Evolutionary conservation across 2,797 vertebrate genomes (phyloP).

Genomic region (Gambelia wislizenii): DNA sequence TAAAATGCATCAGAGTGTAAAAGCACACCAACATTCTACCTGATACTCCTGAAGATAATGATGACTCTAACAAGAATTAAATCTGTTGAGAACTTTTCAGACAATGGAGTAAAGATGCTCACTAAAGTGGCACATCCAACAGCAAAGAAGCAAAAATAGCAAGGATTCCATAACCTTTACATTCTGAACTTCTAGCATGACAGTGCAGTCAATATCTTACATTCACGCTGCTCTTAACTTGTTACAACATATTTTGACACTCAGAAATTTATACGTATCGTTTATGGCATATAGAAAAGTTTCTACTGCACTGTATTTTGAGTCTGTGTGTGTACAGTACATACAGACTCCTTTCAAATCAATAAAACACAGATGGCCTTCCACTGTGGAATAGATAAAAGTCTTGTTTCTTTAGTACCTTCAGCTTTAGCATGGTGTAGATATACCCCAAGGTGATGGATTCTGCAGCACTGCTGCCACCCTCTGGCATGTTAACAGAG

Average conservation of each 20-base stretch:
- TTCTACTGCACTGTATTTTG: background rate
- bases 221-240: background rate
- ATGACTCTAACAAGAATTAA: conserved; percentile 12
- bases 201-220: background rate
- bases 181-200: conserved; percentile 1
- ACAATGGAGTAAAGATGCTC: background rate
- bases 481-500: conserved; percentile 18
- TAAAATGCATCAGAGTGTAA: conserved; percentile 7
- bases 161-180: background rate
- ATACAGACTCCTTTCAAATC: background rate
- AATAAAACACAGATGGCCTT: background rate
- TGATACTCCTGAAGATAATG: background rate
- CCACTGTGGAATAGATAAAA: background rate
- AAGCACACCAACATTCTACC: background rate
- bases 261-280: background rate
- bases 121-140: background rate
- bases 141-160: background rate
- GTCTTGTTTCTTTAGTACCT: background rate
- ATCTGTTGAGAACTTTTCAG: conserved; percentile 1
- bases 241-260: background rate
- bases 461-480: conserved; percentile 28
- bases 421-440: background rate
- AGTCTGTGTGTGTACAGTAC: background rate
- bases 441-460: conserved; percentile 8
- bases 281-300: background rate